Evolutionary conservation across 1,140 invertebrate species (phyloP).

Genomic region (Drosophila chauvacae): DNA sequence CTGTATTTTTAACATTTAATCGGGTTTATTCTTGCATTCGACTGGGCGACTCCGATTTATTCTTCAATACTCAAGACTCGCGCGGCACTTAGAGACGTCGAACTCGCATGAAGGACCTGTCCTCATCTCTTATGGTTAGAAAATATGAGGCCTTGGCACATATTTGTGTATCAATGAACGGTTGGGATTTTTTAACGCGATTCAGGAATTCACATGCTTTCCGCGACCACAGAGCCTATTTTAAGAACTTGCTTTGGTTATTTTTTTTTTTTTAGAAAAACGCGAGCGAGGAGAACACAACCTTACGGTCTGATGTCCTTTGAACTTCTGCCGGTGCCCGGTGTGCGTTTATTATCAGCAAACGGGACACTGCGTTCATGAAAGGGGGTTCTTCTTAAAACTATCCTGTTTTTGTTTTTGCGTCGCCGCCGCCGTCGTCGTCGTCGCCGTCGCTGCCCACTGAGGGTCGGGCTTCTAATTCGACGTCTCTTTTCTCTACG

Average conservation of each 20-base stretch:
- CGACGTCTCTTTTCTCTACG: constrained; percentile 63
- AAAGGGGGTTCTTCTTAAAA: constrained; percentile 67
- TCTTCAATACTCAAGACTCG: neutral
- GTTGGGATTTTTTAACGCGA: neutral
- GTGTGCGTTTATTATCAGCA: constrained; percentile 71
- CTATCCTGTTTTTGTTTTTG: constrained; percentile 45
- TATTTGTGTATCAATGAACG: neutral
- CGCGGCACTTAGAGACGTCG: constrained; percentile 1
- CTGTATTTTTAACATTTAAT: constrained; percentile 7
- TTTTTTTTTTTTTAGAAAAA: constrained; percentile 8
- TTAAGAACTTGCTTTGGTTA: constrained; percentile 1
- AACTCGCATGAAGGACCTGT: neutral
- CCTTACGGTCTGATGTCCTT: constrained; percentile 78
- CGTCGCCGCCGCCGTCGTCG: constrained; percentile 21
- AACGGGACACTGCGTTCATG: constrained; percentile 66
- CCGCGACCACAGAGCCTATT: constrained; percentile 20
- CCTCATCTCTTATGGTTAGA: neutral
- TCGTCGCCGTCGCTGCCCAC: constrained; percentile 36
- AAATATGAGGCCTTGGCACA: neutral
- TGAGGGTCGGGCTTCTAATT: constrained; percentile 46
- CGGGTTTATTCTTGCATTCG: neutral
- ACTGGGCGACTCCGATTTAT: neutral
- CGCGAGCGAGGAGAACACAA: constrained; percentile 55
- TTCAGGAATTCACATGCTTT: neutral
- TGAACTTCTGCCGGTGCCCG: constrained; percentile 75